Percentiles rank a stretch among this genome's conserved stretches.
Conservation (phyloP, 2,888 invertebrate genomes). For the Mythimna vitellina region DNA sequence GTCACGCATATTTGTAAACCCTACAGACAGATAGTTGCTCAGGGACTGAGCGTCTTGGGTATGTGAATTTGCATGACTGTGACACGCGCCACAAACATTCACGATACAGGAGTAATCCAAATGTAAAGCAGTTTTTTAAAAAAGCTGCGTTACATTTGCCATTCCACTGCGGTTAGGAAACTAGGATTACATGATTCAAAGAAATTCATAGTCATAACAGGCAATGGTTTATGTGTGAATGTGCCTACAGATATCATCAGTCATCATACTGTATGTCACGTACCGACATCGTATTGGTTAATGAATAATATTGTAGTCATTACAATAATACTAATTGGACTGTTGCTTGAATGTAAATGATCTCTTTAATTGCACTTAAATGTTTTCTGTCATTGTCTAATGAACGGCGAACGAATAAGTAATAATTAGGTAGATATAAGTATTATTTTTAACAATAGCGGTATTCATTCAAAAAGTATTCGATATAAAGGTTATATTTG, state of each 20-base stretch:
- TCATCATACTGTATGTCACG: slow-evolving; percentile 2
- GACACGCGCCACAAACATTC: too few species aligned
- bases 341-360: neutral
- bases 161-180: neutral
- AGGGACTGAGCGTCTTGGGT: too few species aligned
- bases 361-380: neutral
- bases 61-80: too few species aligned
- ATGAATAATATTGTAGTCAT: slow-evolving; percentile 11
- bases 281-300: neutral
- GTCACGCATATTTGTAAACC: too few species aligned
- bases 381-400: neutral
- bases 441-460: neutral
- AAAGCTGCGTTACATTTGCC: too few species aligned
- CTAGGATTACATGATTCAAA: slow-evolving; percentile 12
- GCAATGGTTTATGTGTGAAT: slow-evolving; percentile 8
- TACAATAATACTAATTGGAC: neutral
- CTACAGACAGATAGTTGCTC: too few species aligned
- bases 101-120: too few species aligned
- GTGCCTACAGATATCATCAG: neutral
- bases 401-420: neutral
- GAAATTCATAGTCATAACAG: neutral
- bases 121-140: too few species aligned
- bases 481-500: too few species aligned
- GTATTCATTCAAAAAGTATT: too few species aligned
- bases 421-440: neutral